These are phyloP conservation scores for Clepsis dumicolana DNA, from an alignment of 2,888 invertebrate genomes.

Conservation along the genomic window DNA sequence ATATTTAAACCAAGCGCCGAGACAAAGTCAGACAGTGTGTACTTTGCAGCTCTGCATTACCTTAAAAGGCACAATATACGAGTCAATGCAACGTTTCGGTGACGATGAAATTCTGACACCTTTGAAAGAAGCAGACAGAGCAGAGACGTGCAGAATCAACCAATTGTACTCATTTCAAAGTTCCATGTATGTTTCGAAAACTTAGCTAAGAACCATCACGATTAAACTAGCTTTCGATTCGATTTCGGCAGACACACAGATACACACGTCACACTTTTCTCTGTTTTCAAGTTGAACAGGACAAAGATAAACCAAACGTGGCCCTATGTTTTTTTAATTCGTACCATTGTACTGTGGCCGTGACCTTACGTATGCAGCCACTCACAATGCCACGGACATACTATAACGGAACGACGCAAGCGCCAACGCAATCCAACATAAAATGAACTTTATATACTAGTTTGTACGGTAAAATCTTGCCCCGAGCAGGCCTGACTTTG, in stretches of 20 bases:
- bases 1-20: neutral
- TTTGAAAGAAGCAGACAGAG: too few species aligned
- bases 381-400: neutral
- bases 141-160: too few species aligned
- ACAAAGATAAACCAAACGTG: neutral
- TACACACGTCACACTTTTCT: neutral
- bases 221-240: too few species aligned
- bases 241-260: too few species aligned
- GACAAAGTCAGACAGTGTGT: neutral
- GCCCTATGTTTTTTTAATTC: slow-evolving; percentile 3
- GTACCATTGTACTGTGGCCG: neutral
- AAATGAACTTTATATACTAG: neutral
- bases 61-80: neutral
- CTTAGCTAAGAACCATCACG: too few species aligned
- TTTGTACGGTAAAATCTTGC: neutral
- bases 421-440: neutral
- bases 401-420: neutral
- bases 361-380: slow-evolving; percentile 7
- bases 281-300: neutral
- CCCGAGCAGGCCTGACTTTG: neutral
- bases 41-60: neutral
- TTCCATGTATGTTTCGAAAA: too few species aligned
- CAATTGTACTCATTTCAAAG: too few species aligned
- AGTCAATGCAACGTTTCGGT: too few species aligned
- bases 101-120: too few species aligned